Evolutionary conservation across 2,113 vertebrate species (phyloP).

Genomic region (Actinemys pallida): DNA sequence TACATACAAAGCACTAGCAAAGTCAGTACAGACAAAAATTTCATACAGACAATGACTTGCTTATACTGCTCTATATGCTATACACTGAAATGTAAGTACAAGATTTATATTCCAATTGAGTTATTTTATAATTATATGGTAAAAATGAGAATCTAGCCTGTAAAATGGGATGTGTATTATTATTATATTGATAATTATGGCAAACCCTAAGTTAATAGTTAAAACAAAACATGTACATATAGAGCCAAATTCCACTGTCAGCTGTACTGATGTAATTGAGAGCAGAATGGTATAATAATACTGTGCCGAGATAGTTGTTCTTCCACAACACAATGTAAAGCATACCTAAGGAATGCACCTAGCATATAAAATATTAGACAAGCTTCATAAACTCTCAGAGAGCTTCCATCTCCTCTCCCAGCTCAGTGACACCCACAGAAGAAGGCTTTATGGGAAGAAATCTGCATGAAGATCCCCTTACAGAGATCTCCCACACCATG

Average conservation of each 20-base stretch:
- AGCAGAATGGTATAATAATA: not conserved
- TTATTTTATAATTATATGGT: too few species aligned
- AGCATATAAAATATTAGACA: not conserved
- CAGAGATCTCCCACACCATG: not conserved
- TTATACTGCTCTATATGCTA: too few species aligned
- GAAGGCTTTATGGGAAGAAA: not conserved
- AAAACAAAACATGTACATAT: not conserved
- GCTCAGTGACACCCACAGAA: not conserved
- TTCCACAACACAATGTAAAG: not conserved
- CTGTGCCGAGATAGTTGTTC: rapidly evolving
- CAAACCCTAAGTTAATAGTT: not conserved
- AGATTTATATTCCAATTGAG: too few species aligned
- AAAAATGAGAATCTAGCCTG: not conserved
- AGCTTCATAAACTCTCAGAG: not conserved
- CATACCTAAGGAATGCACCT: not conserved
- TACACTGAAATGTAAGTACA: too few species aligned
- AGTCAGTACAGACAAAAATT: too few species aligned
- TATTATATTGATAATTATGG: not conserved
- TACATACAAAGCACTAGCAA: too few species aligned
- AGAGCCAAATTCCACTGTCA: not conserved
- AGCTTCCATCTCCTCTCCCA: not conserved
- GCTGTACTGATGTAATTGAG: not conserved
- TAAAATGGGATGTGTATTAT: not conserved
- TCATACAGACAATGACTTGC: too few species aligned
- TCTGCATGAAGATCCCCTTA: rapidly evolving